phyloP scores from a whole-genome alignment of 1,140 invertebrate species.

The Papilio polyxenes region DNA sequence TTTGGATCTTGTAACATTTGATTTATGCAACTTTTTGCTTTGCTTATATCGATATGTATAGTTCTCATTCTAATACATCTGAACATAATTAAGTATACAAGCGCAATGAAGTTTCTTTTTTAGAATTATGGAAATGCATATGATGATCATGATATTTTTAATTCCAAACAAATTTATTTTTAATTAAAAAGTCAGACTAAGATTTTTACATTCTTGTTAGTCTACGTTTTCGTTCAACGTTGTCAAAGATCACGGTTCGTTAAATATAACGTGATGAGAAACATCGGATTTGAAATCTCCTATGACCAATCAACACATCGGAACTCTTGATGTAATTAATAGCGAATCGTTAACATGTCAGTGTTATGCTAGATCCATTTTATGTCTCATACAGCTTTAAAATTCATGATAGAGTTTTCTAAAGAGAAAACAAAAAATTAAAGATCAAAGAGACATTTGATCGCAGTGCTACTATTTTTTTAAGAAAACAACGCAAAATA shows the following conservation, averaged over 20 bases:
- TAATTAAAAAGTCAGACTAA: background rate
- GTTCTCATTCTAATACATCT: too few species aligned
- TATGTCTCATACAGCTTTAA: background rate
- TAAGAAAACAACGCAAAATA: too few species aligned
- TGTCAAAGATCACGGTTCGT: conserved; percentile 5
- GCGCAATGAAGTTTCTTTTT: too few species aligned
- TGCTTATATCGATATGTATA: too few species aligned
- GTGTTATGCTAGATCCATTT: background rate
- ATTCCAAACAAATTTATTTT: background rate
- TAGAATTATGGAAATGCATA: too few species aligned
- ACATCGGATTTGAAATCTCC: background rate
- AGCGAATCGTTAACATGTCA: background rate
- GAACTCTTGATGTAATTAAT: background rate
- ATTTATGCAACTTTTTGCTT: too few species aligned
- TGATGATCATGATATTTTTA: too few species aligned
- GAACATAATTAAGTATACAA: too few species aligned
- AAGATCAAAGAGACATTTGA: too few species aligned
- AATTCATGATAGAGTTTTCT: background rate
- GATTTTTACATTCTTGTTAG: background rate
- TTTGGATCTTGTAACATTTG: too few species aligned
- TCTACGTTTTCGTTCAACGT: background rate
- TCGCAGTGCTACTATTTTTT: too few species aligned
- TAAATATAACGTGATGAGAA: conserved; percentile 4
- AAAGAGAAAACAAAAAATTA: background rate
- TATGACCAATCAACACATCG: conserved; percentile 13